These are phyloP conservation scores for Xiphorhynchus elegans DNA, from an alignment of 2,113 vertebrate genomes.

Conservation along the genomic window DNA sequence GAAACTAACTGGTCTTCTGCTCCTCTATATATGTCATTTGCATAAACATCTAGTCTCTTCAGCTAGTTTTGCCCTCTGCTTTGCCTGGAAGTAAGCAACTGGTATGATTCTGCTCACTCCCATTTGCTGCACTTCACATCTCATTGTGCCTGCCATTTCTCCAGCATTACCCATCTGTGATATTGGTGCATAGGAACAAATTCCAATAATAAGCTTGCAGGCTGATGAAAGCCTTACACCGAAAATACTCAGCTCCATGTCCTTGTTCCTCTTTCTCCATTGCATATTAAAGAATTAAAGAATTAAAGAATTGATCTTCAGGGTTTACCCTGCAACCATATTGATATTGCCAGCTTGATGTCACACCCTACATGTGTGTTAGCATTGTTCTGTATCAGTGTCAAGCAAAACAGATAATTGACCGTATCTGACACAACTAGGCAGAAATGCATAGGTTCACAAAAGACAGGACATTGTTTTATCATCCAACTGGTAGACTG, in stretches of 20 bases:
- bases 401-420: conserved; percentile 27
- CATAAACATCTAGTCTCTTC: neutral
- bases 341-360: conserved; percentile 31
- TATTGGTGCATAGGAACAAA: neutral
- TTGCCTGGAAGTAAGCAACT: neutral
- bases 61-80: neutral
- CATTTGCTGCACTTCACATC: neutral
- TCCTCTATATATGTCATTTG: neutral
- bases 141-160: neutral
- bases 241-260: neutral
- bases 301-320: conserved; percentile 3
- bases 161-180: neutral
- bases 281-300: too few species aligned
- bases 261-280: neutral
- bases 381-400: neutral
- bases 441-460: conserved; percentile 4
- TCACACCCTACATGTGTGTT: neutral
- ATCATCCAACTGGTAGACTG: neutral
- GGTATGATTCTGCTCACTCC: neutral
- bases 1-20: neutral
- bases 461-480: neutral
- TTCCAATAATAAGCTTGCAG: neutral
- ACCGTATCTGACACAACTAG: neutral
- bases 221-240: neutral
- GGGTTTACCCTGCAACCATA: neutral